Conservation (phyloP, 1,140 invertebrate genomes). For the Rhyacophila brunnea region DNA sequence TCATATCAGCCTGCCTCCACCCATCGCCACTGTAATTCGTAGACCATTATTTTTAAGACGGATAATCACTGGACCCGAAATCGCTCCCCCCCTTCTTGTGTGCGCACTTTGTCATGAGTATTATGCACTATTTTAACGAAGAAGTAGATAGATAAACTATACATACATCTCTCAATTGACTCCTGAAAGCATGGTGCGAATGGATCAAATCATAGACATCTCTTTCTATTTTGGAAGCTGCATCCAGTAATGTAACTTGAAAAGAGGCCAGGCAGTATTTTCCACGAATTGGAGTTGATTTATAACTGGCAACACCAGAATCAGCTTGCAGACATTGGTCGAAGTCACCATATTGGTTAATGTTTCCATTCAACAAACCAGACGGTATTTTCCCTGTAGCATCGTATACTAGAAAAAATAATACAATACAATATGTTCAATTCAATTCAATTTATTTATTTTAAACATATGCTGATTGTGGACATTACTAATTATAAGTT, state of each 20-base stretch:
- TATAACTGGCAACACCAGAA: slow-evolving; percentile 36
- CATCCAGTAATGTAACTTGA: slow-evolving; percentile 52
- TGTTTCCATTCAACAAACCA: slow-evolving; percentile 50
- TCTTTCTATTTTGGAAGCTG: slow-evolving; percentile 52
- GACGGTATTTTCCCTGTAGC: slow-evolving; percentile 48
- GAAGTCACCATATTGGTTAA: slow-evolving; percentile 52
- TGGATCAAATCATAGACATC: slow-evolving; percentile 59
- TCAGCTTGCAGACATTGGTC: slow-evolving; percentile 47
- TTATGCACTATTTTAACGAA: no score
- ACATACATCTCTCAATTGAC: slow-evolving; percentile 65
- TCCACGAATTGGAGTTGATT: slow-evolving; percentile 51
- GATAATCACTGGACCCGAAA: no score
- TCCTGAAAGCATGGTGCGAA: slow-evolving; percentile 62
- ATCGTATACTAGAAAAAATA: slow-evolving; percentile 52
- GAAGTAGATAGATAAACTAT: no score
- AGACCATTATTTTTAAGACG: no score
- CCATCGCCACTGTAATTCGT: no score
- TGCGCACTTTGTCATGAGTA: no score
- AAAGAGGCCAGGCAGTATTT: slow-evolving; percentile 64
- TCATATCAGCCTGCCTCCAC: no score
- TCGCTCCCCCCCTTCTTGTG: no score
- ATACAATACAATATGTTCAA: no score
- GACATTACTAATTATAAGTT: no score
- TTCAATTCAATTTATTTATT: no score
- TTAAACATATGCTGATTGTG: no score